Percentiles rank a stretch among this genome's conserved stretches.
Conservation (phyloP, 2,797 vertebrate species). For the Masticophis lateralis region DNA sequence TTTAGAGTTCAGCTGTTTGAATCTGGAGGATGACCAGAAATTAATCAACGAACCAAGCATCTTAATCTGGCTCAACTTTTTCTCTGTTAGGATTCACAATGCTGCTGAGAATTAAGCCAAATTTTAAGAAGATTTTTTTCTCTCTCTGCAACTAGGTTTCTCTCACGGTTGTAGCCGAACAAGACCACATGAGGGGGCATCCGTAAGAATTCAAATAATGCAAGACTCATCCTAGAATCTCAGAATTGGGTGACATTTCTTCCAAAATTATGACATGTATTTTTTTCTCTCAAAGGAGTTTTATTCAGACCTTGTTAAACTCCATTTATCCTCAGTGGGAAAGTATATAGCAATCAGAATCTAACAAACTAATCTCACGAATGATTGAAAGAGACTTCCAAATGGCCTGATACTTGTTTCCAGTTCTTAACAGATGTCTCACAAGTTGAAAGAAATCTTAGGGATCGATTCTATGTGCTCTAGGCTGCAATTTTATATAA, state of each 20-base stretch:
- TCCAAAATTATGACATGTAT: not conserved
- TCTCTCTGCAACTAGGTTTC: not conserved
- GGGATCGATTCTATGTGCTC: not conserved
- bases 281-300: not conserved
- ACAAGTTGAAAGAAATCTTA: not conserved
- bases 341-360: not conserved
- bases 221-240: not conserved
- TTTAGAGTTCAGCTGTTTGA: slow-evolving; percentile 58
- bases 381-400: not conserved
- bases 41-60: slow-evolving; percentile 62
- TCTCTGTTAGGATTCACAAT: slow-evolving; percentile 49
- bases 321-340: not conserved
- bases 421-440: not conserved
- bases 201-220: not conserved
- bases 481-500: not conserved
- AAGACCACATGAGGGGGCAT: not conserved
- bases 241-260: too few relatives aligned
- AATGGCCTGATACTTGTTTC: not conserved
- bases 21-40: slow-evolving; percentile 64
- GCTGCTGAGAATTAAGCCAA: slow-evolving; percentile 8
- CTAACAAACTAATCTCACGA: not conserved
- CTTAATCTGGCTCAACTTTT: slow-evolving; percentile 46
- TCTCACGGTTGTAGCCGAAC: not conserved
- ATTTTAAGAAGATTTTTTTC: not conserved
- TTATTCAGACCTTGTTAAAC: not conserved